These are phyloP conservation scores for Ornithoptera alexandrae DNA, from an alignment of 2,888 invertebrate species.

Conservation along the genomic window DNA sequence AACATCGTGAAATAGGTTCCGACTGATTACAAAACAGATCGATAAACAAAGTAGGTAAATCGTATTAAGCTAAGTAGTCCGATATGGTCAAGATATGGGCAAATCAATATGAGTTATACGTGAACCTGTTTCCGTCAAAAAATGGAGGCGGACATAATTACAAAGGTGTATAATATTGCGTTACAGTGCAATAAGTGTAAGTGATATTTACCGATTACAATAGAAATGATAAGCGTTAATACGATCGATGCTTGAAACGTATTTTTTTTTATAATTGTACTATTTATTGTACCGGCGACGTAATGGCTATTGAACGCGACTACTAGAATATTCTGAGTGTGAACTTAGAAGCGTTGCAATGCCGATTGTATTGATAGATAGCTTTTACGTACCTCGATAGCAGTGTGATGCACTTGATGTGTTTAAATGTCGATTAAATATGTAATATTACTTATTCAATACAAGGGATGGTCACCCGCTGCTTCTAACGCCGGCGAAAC, in stretches of 20 bases:
- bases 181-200: conserved; percentile 24
- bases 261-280: conserved; percentile 44
- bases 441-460: conserved; percentile 29
- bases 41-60: conserved; percentile 14
- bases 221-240: conserved; percentile 42
- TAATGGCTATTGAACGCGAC: conserved; percentile 48
- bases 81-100: conserved; percentile 19
- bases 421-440: conserved; percentile 33
- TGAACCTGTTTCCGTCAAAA: conserved; percentile 7
- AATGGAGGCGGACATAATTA: conserved; percentile 16
- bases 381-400: conserved; percentile 40
- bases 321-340: conserved; percentile 56
- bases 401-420: conserved; percentile 35
- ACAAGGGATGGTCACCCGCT: conserved; percentile 54
- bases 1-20: background rate
- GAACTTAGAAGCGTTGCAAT: conserved; percentile 54
- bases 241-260: conserved; percentile 56
- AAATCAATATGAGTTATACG: background rate
- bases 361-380: conserved; percentile 38
- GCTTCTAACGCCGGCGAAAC: conserved; percentile 66
- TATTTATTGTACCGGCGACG: conserved; percentile 41
- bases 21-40: conserved; percentile 3
- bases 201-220: conserved; percentile 34
- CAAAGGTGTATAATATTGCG: conserved; percentile 11
- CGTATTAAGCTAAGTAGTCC: conserved; percentile 9